Percentiles rank a stretch among this genome's conserved stretches.
These are phyloP conservation scores for Catharus fuscescens DNA, from an alignment of 2,113 vertebrate species.

Conservation along the genomic window DNA sequence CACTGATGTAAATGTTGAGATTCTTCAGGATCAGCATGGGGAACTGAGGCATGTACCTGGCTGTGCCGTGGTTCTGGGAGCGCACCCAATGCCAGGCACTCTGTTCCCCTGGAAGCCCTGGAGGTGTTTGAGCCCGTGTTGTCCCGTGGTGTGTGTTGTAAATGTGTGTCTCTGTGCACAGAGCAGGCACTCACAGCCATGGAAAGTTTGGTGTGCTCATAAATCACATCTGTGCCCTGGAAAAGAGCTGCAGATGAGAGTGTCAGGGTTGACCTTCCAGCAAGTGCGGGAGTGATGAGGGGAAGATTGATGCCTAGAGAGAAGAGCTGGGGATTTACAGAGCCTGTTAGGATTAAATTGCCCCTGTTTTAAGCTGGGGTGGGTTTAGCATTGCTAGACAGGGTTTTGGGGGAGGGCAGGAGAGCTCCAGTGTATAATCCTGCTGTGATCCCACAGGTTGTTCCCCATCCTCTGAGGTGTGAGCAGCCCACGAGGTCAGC, in stretches of 20 bases:
- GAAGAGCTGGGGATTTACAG: conserved; percentile 50
- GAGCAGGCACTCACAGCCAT: not conserved
- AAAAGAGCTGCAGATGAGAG: conserved; percentile 35
- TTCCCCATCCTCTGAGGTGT: not conserved
- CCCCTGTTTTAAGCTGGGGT: not conserved
- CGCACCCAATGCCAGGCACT: fast-evolving
- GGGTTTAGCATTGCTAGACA: not conserved
- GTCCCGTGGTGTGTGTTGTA: not conserved
- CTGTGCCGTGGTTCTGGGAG: not conserved
- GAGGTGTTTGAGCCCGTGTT: not conserved
- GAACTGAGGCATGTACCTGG: not conserved
- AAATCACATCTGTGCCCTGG: conserved; percentile 15
- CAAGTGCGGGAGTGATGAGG: conserved; percentile 24
- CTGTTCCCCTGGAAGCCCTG: fast-evolving
- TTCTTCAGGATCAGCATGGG: not conserved
- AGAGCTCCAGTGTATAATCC: not conserved
- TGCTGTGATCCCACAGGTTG: fast-evolving
- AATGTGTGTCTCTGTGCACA: not conserved
- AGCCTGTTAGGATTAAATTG: conserved; percentile 47
- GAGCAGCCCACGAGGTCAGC: not conserved
- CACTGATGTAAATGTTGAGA: not conserved
- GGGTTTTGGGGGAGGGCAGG: not conserved
- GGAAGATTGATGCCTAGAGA: conserved; percentile 49
- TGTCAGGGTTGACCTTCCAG: conserved; percentile 55
- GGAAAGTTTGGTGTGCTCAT: conserved; percentile 27